A percentile compares a stretch with the other conserved stretches of the same genome.
phyloP scores from a whole-genome alignment of 2,888 invertebrate genomes.

The Philopedon plagiatum region DNA sequence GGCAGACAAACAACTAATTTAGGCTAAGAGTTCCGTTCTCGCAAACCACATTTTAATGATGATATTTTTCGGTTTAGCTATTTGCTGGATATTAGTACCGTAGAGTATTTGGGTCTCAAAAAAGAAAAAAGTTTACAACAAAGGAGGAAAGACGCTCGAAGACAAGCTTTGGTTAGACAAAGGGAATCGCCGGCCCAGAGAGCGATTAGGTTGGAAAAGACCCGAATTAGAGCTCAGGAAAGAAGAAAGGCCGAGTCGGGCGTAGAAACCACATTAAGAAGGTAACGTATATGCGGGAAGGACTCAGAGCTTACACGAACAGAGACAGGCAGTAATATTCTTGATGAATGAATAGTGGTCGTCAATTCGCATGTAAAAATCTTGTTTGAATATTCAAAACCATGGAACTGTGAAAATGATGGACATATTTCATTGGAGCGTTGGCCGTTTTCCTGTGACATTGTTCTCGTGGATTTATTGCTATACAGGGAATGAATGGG shows the following conservation, averaged over 20 bases:
- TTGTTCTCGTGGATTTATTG: too few species aligned
- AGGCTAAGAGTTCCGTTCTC: too few species aligned
- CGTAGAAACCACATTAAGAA: not conserved
- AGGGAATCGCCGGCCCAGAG: constrained; percentile 14
- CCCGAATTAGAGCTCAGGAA: not conserved
- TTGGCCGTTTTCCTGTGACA: too few species aligned
- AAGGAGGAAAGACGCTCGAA: not conserved
- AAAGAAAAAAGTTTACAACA: not conserved
- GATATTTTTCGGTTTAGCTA: not conserved
- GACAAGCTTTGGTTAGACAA: not conserved
- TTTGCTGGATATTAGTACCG: not conserved
- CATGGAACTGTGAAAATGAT: too few species aligned
- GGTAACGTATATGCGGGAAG: not conserved
- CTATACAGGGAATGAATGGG: too few species aligned
- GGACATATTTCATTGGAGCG: too few species aligned
- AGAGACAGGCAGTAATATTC: too few species aligned
- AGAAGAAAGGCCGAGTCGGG: not conserved
- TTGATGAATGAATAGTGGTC: too few species aligned
- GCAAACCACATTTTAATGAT: not conserved
- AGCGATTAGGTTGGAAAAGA: constrained; percentile 8
- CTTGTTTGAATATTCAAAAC: too few species aligned
- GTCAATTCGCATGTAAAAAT: too few species aligned
- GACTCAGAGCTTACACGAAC: not conserved
- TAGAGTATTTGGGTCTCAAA: not conserved
- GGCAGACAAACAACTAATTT: too few species aligned